Base-by-base conservation (phyloP, 1,140 invertebrate species). In the Sycophaga agraensis region DNA sequence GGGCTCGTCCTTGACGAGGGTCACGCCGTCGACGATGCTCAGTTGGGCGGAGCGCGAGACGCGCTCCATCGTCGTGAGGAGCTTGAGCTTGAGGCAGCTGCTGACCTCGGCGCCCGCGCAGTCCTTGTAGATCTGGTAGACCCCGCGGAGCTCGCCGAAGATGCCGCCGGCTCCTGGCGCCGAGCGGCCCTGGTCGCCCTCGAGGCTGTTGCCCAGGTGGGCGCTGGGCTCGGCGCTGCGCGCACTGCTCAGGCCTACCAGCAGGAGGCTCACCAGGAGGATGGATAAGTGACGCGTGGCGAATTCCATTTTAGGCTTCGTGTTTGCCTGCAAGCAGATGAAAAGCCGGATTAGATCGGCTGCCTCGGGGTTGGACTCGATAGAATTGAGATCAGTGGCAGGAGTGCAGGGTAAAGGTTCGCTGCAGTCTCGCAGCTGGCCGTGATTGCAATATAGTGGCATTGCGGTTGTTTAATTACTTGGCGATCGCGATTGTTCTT, bases 1-100 rank as follows among this genome's bases (percentile, higher is more conserved):
- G 17, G 68, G 75, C 1, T 83, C 81, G 65, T 88, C 87, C 70
- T 85, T 86, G 2, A 89, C 84, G 61, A 92, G 84, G 51, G 84
- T 87, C 6, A 92, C 82, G 11, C 90, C 90, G 28, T 89, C 88
- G n/a, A 87, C 77, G 3, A 92, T 72, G 14, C 84, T 81, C 12
- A 92, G 70, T 40, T 88, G 82, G 2, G 82, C 80, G 42, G 84
- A 84, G n/a, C 85, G 80, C 3, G 86, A 84, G 46, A 87, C 85
- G 59, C 88, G 84, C 64, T 90, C 89, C 70, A 93, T 79, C 2
- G 89, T 86, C 2, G 87, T 84, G 0, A 90, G 78, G 21, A 92
- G 73, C 71, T 91, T 92, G 35, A 91, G 71, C 73, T 92, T 92
- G 4, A 93, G 76, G 66, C 91, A 93, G 19, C 88, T 85, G 46